Evolutionary conservation across 2,113 vertebrate genomes (phyloP).

Genomic region (Alethe diademata): DNA sequence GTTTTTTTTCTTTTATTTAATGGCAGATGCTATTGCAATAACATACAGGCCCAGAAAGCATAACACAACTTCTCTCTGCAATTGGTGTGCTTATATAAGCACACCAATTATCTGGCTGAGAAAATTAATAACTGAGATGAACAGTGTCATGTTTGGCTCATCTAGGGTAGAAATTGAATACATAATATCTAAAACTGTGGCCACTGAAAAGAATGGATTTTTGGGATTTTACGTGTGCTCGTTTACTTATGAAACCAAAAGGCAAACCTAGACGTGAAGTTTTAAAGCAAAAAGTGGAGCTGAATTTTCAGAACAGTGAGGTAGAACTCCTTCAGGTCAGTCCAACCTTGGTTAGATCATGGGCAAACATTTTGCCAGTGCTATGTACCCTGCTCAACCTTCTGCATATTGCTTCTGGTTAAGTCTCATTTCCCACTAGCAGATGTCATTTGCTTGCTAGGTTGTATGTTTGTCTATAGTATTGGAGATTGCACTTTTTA

Average conservation of each 20-base stretch:
- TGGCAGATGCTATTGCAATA: not conserved
- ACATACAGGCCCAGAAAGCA: not conserved
- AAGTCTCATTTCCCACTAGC: not conserved
- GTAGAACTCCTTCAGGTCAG: not conserved
- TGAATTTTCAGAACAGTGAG: not conserved
- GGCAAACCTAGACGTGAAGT: not conserved
- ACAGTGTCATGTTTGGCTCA: not conserved
- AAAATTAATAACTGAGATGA: not conserved
- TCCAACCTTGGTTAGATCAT: not conserved
- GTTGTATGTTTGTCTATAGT: not conserved
- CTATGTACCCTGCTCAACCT: fast-evolving
- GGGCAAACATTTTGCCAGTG: not conserved
- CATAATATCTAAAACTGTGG: not conserved
- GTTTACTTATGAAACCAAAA: not conserved
- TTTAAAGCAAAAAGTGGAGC: not conserved
- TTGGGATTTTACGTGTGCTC: not conserved
- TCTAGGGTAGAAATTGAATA: not conserved
- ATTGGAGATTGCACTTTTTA: not conserved
- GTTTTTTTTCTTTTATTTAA: not conserved
- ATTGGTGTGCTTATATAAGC: not conserved
- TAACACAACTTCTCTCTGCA: not conserved
- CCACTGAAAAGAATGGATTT: not conserved
- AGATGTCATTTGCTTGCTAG: not conserved
- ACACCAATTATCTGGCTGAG: not conserved
- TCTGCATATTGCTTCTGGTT: not conserved